phyloP scores from a whole-genome alignment of 2,113 vertebrate genomes.

The Penelope pileata region DNA sequence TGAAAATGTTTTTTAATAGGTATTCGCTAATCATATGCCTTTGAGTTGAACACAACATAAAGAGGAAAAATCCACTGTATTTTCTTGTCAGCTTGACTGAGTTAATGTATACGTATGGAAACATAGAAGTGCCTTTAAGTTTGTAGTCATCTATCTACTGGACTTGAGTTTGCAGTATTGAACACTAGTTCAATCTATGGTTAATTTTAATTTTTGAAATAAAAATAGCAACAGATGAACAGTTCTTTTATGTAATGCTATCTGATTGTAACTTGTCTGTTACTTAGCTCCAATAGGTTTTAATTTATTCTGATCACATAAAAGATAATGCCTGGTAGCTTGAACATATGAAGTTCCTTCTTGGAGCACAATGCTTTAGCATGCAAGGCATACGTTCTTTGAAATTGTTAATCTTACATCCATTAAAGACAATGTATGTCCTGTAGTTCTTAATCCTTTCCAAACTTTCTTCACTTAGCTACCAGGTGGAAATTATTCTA shows the following conservation, averaged over 20 bases:
- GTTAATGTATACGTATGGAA: not conserved
- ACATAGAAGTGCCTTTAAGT: not conserved
- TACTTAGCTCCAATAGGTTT: not conserved
- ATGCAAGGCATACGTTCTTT: not conserved
- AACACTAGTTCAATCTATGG: not conserved
- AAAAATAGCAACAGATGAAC: not conserved
- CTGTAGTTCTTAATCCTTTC: not conserved
- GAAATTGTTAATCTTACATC: not conserved
- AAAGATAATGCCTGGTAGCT: not conserved
- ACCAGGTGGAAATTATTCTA: not conserved
- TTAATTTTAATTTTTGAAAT: not conserved
- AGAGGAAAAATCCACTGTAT: not conserved
- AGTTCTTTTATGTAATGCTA: not conserved
- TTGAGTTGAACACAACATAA: not conserved
- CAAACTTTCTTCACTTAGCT: not conserved
- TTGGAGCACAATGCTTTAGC: not conserved
- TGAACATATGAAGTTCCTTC: not conserved
- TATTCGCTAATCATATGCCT: not conserved
- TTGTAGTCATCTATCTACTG: not conserved
- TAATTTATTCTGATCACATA: not conserved
- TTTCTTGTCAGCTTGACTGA: not conserved
- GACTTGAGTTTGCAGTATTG: not conserved
- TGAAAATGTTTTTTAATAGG: not conserved
- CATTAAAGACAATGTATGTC: not conserved
- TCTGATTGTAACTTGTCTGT: not conserved